Percentiles rank a stretch among this genome's conserved stretches.
Conservation (phyloP, 2,888 invertebrate species). For the Aricia artaxerxes region DNA sequence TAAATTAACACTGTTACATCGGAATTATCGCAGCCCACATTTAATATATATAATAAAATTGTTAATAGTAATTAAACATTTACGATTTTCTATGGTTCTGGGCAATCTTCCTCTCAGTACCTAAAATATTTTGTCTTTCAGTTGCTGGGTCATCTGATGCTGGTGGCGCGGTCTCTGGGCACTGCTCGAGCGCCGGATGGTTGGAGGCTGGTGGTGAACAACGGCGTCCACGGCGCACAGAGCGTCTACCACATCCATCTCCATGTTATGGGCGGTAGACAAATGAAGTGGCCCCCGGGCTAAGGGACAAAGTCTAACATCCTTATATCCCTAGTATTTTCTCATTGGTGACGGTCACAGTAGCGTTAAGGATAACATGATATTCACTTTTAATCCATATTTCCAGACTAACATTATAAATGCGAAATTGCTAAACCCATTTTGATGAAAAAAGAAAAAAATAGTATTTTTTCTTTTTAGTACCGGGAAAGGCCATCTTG, state of each 20-base stretch:
- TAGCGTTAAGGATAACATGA: background rate
- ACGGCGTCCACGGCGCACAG: conserved; percentile 90
- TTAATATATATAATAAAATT: background rate
- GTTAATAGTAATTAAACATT: background rate
- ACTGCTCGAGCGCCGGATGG: conserved; percentile 83
- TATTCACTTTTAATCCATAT: background rate
- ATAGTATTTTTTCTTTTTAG: too few relatives aligned
- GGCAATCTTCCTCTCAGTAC: too few relatives aligned
- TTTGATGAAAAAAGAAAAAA: too few relatives aligned
- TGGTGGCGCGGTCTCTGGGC: conserved; percentile 84
- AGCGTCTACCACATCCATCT: conserved; percentile 91
- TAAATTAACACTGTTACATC: background rate
- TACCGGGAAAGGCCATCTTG: too few relatives aligned
- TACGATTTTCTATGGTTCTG: too few relatives aligned
- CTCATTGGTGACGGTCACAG: conserved; percentile 8
- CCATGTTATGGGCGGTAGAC: conserved; percentile 90
- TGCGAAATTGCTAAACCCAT: too few relatives aligned
- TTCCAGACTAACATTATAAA: background rate
- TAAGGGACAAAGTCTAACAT: conserved; percentile 52
- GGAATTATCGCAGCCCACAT: background rate
- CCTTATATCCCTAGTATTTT: background rate
- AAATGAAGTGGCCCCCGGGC: conserved; percentile 88
- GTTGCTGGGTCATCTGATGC: conserved; percentile 86
- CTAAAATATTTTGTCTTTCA: conserved; percentile 51
- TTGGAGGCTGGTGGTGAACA: conserved; percentile 89